phyloP scores from a whole-genome alignment of 2,888 invertebrate species.

The Ceraclea dissimilis region DNA sequence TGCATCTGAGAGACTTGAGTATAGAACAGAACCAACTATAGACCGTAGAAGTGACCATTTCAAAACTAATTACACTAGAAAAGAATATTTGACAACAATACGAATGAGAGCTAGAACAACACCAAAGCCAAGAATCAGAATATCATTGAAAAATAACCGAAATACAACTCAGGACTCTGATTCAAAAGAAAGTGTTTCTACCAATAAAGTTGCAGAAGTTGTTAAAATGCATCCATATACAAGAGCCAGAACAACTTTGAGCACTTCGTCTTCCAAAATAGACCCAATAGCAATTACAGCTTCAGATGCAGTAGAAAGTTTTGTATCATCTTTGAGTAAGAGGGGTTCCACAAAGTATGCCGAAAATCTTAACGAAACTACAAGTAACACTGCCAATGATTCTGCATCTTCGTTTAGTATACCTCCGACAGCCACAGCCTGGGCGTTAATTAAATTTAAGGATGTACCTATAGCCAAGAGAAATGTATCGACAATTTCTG shows the following conservation, averaged over 20 bases:
- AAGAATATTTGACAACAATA: constrained; percentile 28
- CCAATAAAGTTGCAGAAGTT: constrained; percentile 21
- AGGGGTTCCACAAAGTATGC: constrained; percentile 44
- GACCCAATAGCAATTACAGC: constrained; percentile 45
- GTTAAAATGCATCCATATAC: constrained; percentile 21
- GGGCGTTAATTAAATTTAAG: constrained; percentile 45
- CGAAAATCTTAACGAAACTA: constrained; percentile 30
- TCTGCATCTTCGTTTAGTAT: constrained; percentile 36
- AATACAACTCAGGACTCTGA: constrained; percentile 5
- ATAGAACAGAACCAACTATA: constrained; percentile 9
- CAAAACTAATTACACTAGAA: constrained; percentile 23
- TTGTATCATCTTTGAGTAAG: constrained; percentile 44
- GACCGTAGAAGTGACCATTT: constrained; percentile 16
- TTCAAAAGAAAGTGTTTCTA: constrained; percentile 13
- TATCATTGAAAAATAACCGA: constrained; percentile 32
- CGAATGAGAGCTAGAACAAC: constrained; percentile 26
- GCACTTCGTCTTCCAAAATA: constrained; percentile 44
- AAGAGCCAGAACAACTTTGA: constrained; percentile 28
- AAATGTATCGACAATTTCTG: not conserved
- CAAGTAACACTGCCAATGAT: constrained; percentile 13
- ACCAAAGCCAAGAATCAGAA: constrained; percentile 26
- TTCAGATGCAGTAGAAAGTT: constrained; percentile 39
- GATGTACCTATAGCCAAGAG: constrained; percentile 33
- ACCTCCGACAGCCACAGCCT: constrained; percentile 46
- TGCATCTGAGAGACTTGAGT: constrained; percentile 3